phyloP scores from a whole-genome alignment of 2,888 invertebrate genomes.

The Alloscopus bannaensis region DNA sequence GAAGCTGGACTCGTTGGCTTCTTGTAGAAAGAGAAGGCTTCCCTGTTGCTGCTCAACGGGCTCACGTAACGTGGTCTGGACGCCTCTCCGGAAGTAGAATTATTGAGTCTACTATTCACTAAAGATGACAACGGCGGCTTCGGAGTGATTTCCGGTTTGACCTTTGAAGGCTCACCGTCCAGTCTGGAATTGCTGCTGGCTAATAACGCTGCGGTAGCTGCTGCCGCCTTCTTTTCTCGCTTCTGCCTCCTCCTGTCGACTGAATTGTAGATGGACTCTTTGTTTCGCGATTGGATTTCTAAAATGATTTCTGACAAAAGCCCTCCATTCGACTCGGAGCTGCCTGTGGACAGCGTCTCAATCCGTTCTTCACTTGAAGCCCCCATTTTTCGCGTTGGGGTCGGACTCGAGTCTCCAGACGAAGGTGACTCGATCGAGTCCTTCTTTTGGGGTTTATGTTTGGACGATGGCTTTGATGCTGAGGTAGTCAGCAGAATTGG shows the following conservation, averaged over 20 bases:
- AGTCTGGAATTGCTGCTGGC: background rate
- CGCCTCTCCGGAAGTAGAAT: background rate
- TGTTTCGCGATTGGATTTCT: slow-evolving; percentile 90
- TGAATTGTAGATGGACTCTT: slow-evolving; percentile 85
- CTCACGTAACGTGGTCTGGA: slow-evolving; percentile 33
- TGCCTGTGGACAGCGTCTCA: slow-evolving; percentile 76
- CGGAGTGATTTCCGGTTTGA: slow-evolving; percentile 46
- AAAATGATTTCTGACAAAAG: slow-evolving; percentile 90
- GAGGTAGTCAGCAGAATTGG: background rate
- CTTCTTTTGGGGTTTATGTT: background rate
- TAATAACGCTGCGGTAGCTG: slow-evolving; percentile 42
- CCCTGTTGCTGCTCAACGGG: slow-evolving; percentile 37
- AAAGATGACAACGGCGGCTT: slow-evolving; percentile 33
- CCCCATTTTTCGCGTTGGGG: slow-evolving; percentile 5
- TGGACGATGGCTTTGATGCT: background rate
- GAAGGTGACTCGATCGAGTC: slow-evolving; percentile 21
- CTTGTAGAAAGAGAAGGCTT: slow-evolving; percentile 47
- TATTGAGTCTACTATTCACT: background rate
- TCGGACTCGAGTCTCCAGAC: slow-evolving; percentile 47
- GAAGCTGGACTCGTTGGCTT: slow-evolving; percentile 27
- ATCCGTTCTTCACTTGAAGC: slow-evolving; percentile 65
- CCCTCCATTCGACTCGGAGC: slow-evolving; percentile 83
- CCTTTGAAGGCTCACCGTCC: background rate
- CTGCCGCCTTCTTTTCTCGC: slow-evolving; percentile 62
- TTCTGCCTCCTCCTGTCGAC: slow-evolving; percentile 68